Evolutionary conservation across 2,888 invertebrate genomes (phyloP), one percentile per base, ranked within the genome.

Genomic region (Psylliodes chrysocephalus): DNA sequence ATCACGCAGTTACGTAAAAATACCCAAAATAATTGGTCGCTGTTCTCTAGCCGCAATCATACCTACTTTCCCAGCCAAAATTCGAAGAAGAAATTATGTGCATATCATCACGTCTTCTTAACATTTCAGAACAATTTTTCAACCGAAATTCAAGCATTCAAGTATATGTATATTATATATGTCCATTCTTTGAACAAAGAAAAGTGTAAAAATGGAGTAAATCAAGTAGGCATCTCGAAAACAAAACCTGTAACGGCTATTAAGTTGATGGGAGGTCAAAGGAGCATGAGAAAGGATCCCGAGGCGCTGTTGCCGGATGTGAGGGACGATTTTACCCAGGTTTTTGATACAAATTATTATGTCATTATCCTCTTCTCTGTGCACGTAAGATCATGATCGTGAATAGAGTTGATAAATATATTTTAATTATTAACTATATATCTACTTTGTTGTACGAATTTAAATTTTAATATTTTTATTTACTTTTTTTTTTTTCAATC

Each of bases 181-280:
- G 56, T 18, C 46, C 17, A 44, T 40, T 40, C 51, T 28, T 51
- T 30, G 15, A 28, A 60, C 56, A 55, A 60, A 55, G 62, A 59
- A 52, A 59, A 59, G 59, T 59, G 66, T 66, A 66, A 66, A 66
- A 65, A 61, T 57, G 56, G 61, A 61, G 64, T 60, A 61, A 65
- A 65, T 60, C 65, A 30, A 59, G 62, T 28, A 52, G 57, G 47
- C 44, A 65, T 57, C 54, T 65, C 40, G 53, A 60, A 68, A 67
- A 63, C 59, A 65, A 67, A 65, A 65, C 67, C 60, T 65, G 63
- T 65, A 65, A 69, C 64, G 67, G 63, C 61, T 53, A 56, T 61
- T 63, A 63, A 55, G 63, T 65, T 69, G 67, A 69, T 60, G 65
- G 59, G 67, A 67, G 69, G 69, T 69, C 69, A 69, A 67, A 63